A percentile compares a stretch with the other conserved stretches of the same genome.
These are phyloP conservation scores for Pelmatolapia mariae DNA, from an alignment of 2,113 vertebrate genomes.

Conservation along the genomic window DNA sequence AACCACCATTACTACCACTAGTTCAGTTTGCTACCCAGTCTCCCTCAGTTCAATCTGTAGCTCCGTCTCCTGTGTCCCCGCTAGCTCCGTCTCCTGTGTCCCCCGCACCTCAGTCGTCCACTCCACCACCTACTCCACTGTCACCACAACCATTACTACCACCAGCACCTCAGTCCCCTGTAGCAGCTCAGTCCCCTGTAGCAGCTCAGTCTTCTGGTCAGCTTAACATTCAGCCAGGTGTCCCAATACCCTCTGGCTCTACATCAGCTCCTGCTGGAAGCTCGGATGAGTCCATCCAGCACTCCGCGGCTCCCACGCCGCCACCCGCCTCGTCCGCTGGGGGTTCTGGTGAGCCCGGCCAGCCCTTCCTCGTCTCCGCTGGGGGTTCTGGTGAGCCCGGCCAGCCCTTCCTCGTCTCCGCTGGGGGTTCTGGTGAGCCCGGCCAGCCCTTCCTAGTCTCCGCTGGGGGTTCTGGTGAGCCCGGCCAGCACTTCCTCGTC, in stretches of 20 bases:
- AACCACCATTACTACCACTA: too few species aligned
- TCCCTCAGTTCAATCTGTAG: too few species aligned
- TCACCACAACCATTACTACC: neutral
- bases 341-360: too few species aligned
- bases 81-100: fast-evolving
- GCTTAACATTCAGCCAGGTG: neutral
- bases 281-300: neutral
- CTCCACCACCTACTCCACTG: neutral
- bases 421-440: too few species aligned
- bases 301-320: neutral
- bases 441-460: too few species aligned
- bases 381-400: too few species aligned
- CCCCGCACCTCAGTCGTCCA: neutral
- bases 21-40: fast-evolving
- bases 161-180: neutral
- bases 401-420: too few species aligned
- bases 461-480: too few species aligned
- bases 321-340: fast-evolving
- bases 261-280: neutral
- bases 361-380: too few species aligned
- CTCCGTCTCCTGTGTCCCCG: fast-evolving
- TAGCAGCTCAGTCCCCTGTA: neutral
- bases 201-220: neutral
- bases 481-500: too few species aligned
- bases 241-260: neutral